Evolutionary conservation across 2,113 vertebrate species (phyloP).

Genomic region (Cercocebus atys): DNA sequence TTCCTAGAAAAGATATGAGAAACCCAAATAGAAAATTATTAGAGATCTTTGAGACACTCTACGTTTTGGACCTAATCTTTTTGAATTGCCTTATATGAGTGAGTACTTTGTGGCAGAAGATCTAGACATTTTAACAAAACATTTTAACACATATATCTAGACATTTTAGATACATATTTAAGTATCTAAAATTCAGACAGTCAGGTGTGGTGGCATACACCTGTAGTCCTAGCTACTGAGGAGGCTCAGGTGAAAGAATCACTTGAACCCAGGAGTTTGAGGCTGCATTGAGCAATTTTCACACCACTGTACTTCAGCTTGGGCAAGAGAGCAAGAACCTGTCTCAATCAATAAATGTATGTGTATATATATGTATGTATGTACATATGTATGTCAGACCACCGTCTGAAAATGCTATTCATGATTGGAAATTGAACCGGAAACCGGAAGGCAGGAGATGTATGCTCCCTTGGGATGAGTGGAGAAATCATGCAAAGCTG

Average conservation of each 20-base stretch:
- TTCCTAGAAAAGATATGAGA: conserved; percentile 20
- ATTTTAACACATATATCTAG: not conserved
- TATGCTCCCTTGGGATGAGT: not conserved
- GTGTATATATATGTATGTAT: too few relatives aligned
- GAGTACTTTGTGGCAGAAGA: not conserved
- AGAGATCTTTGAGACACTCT: conserved; percentile 13
- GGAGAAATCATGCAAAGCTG: not conserved
- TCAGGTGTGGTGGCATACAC: too few relatives aligned
- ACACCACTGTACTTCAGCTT: not conserved
- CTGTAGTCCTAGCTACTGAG: not conserved
- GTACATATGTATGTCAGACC: not conserved
- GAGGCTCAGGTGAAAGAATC: not conserved
- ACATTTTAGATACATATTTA: not conserved
- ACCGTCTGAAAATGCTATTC: not conserved
- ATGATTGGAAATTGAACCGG: not conserved
- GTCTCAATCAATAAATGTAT: not conserved
- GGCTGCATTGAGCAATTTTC: not conserved
- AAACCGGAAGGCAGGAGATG: not conserved
- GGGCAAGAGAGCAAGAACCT: not conserved
- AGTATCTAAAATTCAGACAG: not conserved
- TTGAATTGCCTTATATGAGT: not conserved
- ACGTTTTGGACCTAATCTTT: not conserved
- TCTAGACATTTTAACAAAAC: not conserved
- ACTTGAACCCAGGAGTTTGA: not conserved
- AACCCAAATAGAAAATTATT: conserved; percentile 13